Percentiles rank a stretch among this genome's conserved stretches.
phyloP scores from a whole-genome alignment of 2,797 vertebrate genomes.

The Aselliscus stoliczkanus region DNA sequence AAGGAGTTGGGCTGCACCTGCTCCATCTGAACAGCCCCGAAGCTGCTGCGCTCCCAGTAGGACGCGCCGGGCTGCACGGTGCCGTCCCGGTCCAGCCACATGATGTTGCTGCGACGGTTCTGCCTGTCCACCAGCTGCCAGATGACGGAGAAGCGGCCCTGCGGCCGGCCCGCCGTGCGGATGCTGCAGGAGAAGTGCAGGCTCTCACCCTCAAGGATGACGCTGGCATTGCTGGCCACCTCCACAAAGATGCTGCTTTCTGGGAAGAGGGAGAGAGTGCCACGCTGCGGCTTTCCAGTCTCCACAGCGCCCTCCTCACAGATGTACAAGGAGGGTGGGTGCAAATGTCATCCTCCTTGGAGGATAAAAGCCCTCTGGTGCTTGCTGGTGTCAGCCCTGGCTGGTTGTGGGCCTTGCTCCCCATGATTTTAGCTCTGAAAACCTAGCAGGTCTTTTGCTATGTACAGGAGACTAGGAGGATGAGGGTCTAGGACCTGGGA shows the following conservation, averaged over 20 bases:
- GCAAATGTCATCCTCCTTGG: constrained; percentile 30
- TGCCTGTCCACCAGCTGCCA: constrained; percentile 91
- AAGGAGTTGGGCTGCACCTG: constrained; percentile 83
- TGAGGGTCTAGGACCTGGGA: background rate
- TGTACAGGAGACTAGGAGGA: background rate
- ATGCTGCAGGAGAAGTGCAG: constrained; percentile 90
- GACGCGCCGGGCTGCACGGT: constrained; percentile 79
- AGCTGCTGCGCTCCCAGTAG: constrained; percentile 82
- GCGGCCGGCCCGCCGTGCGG: constrained; percentile 80
- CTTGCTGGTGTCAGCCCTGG: background rate
- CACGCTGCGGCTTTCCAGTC: constrained; percentile 31
- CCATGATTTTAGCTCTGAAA: background rate
- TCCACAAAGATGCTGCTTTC: constrained; percentile 95
- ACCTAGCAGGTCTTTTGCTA: background rate
- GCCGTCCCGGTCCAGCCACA: constrained; percentile 88
- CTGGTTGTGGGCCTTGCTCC: background rate
- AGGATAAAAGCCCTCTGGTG: background rate
- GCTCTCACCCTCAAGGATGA: constrained; percentile 90
- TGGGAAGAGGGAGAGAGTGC: constrained; percentile 78
- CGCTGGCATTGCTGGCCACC: constrained; percentile 89
- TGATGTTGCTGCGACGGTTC: constrained; percentile 84
- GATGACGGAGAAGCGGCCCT: constrained; percentile 86
- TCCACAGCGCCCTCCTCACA: background rate
- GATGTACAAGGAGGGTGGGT: background rate
- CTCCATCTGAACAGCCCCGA: constrained; percentile 84